Conservation (phyloP, 2,888 invertebrate genomes). For the Eledona agricola region DNA sequence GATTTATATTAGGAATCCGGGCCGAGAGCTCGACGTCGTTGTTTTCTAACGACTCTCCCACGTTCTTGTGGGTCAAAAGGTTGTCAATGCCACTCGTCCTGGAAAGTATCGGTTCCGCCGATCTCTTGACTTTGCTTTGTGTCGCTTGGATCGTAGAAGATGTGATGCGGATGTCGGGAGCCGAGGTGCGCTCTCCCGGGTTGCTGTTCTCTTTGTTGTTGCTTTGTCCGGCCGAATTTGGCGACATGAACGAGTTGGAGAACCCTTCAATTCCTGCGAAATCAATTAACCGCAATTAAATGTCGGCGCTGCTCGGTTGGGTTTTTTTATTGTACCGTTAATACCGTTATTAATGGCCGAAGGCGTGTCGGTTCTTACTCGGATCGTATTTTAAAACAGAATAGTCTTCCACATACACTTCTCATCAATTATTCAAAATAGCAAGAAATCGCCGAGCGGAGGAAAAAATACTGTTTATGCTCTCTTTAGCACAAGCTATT, state of each 20-base stretch:
- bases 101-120: constrained; percentile 63
- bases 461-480: constrained; percentile 32
- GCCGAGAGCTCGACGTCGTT: constrained; percentile 64
- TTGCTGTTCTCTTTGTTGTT: constrained; percentile 11
- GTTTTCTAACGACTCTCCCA: constrained; percentile 64
- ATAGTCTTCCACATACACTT: constrained; percentile 6
- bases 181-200: constrained; percentile 38
- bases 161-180: constrained; percentile 33
- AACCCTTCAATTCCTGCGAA: constrained; percentile 65
- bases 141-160: constrained; percentile 39
- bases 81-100: constrained; percentile 64
- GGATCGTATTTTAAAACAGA: constrained; percentile 13
- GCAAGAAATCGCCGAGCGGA: constrained; percentile 11
- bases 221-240: constrained; percentile 65
- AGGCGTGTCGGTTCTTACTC: constrained; percentile 41
- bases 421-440: constrained; percentile 16
- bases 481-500: constrained; percentile 28
- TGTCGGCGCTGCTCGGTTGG: constrained; percentile 8
- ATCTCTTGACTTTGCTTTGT: constrained; percentile 45
- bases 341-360: constrained; percentile 44
- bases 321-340: constrained; percentile 40
- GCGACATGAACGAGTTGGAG: constrained; percentile 75
- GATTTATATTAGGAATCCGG: constrained; percentile 63
- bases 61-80: constrained; percentile 66
- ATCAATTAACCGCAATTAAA: constrained; percentile 33